Base-by-base conservation (phyloP, 1,140 invertebrate species). In the Notospermus geniculatus region DNA sequence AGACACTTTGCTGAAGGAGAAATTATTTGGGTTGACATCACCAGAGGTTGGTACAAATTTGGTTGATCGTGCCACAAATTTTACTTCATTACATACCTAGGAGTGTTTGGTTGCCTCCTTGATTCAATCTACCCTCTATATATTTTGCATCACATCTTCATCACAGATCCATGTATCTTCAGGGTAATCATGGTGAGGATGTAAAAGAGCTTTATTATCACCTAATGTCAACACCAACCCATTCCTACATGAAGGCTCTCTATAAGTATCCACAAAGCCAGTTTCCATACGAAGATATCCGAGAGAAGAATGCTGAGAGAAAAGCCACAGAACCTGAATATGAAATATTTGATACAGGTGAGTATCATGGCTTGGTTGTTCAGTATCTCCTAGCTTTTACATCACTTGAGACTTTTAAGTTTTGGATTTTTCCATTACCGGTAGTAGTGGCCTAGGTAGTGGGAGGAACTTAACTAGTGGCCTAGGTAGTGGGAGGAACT, bases 101-200 rank as follows among this genome's bases (percentile, higher is more conserved):
- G n/a, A n/a, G n/a, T n/a, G n/a, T n/a, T n/a, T n/a, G n/a, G n/a
- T n/a, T n/a, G n/a, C n/a, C n/a, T n/a, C n/a, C n/a, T n/a, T n/a
- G n/a, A n/a, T n/a, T n/a, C n/a, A n/a, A n/a, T n/a, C n/a, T n/a
- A n/a, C n/a, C 1, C n/a, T 46, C 43, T 9, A 23, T 23, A 13
- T n/a, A n/a, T 27, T 15, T 46, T 36, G 17, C 46, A 22, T 62
- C 62, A n/a, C n/a, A n/a, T n/a, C n/a, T n/a, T n/a, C n/a, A n/a
- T n/a, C n/a, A n/a, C 32, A 36, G 15, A 15, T 36, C 15, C 5
- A 36, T 36, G 32, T 7, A 7, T 15, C 15, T 36, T 4, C 65
- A 83, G 80, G 82, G 82, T 27, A 83, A 83, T 67, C 82, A 83
- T 68, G 82, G 82, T 2, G 82, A 83, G 60, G 82, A 83, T 67